These are phyloP conservation scores for Macroramphosus scolopax DNA, from an alignment of 2,797 vertebrate genomes.

Conservation along the genomic window DNA sequence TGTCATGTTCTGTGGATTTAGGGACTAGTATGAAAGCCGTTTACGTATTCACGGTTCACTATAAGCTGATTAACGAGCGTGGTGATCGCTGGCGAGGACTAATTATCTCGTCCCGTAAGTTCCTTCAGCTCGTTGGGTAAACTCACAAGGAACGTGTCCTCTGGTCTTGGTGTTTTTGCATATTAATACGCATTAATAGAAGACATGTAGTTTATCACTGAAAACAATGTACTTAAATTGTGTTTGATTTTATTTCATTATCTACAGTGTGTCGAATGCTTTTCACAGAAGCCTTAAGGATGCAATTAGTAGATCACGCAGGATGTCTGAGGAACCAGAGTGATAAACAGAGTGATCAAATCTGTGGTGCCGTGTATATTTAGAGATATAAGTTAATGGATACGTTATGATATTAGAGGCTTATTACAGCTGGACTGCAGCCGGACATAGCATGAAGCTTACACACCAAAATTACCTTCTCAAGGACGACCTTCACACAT, in stretches of 20 bases:
- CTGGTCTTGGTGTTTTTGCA: slow-evolving; percentile 31
- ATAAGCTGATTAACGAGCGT: slow-evolving; percentile 62
- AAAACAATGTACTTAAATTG: slow-evolving; percentile 13
- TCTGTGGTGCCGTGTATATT: slow-evolving; percentile 26
- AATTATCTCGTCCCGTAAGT: slow-evolving; percentile 62
- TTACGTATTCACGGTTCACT: slow-evolving; percentile 58
- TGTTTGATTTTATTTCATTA: slow-evolving; percentile 33
- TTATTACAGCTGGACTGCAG: slow-evolving; percentile 42
- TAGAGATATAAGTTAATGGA: slow-evolving; percentile 29
- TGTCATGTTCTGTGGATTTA: slow-evolving; percentile 50
- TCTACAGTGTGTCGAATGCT: slow-evolving; percentile 8
- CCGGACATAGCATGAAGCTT: slow-evolving; percentile 15
- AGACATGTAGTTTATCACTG: slow-evolving; percentile 30
- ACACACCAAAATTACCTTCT: slow-evolving; percentile 12
- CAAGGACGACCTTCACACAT: slow-evolving; percentile 25
- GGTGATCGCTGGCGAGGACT: slow-evolving; percentile 55
- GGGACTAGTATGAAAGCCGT: slow-evolving; percentile 43
- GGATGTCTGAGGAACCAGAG: slow-evolving; percentile 15
- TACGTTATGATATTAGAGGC: slow-evolving; percentile 24
- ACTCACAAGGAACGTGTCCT: slow-evolving; percentile 40
- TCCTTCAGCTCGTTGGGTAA: slow-evolving; percentile 48
- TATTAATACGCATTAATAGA: slow-evolving; percentile 43
- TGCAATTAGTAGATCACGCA: slow-evolving; percentile 22
- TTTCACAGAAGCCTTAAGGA: slow-evolving; percentile 17
- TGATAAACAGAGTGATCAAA: slow-evolving; percentile 26